These are phyloP conservation scores for Pantherophis guttatus DNA, from an alignment of 2,113 vertebrate species.

Conservation along the genomic window DNA sequence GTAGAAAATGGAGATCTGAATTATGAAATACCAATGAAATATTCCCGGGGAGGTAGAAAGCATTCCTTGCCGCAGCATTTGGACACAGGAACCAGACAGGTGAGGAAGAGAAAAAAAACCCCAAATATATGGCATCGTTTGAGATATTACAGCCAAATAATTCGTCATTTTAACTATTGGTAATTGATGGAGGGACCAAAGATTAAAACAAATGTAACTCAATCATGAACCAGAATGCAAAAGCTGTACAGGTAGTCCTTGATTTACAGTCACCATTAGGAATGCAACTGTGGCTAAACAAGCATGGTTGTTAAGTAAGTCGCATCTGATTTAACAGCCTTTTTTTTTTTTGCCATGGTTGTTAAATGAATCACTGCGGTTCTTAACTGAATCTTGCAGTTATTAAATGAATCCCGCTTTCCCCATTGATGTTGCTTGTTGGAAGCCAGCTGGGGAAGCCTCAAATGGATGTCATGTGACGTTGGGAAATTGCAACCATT, in stretches of 20 bases:
- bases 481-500: background rate
- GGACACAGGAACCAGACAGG: slow-evolving; percentile 82
- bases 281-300: background rate
- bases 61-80: slow-evolving; percentile 93
- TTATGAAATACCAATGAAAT: slow-evolving; percentile 75
- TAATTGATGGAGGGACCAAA: background rate
- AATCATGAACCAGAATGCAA: background rate
- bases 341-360: background rate
- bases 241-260: background rate
- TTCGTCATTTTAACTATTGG: background rate
- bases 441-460: too few species aligned
- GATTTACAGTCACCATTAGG: background rate
- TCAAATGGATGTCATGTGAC: background rate
- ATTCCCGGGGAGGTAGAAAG: slow-evolving; percentile 80
- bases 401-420: background rate
- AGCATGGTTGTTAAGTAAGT: too few species aligned
- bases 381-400: background rate
- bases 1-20: slow-evolving; percentile 77
- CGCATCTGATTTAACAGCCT: background rate
- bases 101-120: slow-evolving; percentile 50
- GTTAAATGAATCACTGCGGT: background rate
- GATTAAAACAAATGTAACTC: background rate
- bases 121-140: background rate
- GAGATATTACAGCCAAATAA: background rate
- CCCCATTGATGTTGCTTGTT: background rate